phyloP scores from a whole-genome alignment of 2,797 vertebrate species.

The Macropus fuliginosus region DNA sequence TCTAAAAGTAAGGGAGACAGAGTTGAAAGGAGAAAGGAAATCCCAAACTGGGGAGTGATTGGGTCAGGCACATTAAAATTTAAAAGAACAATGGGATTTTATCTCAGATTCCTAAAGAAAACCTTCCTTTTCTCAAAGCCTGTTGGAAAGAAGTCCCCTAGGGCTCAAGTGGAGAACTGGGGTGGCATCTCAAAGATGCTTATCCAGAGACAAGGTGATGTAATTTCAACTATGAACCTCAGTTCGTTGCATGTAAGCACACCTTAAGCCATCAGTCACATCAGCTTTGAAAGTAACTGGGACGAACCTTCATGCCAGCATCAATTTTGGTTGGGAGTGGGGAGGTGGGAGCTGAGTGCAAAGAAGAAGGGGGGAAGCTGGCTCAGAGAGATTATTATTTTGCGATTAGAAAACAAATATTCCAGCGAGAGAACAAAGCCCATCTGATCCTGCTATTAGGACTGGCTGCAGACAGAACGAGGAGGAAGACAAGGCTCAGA shows the following conservation, averaged over 20 bases:
- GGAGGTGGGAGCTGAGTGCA: background rate
- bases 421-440: background rate
- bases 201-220: background rate
- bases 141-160: background rate
- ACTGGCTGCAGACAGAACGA: background rate
- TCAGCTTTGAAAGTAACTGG: conserved; percentile 44
- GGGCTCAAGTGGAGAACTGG: background rate
- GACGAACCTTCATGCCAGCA: background rate
- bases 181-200: background rate
- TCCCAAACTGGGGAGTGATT: background rate
- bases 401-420: background rate
- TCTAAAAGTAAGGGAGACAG: background rate
- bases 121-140: background rate
- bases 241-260: background rate
- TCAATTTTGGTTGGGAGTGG: background rate
- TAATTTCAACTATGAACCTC: background rate
- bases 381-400: background rate
- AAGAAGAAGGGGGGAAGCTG: background rate
- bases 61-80: fast-evolving
- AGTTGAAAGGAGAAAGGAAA: background rate
- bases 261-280: background rate
- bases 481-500: background rate
- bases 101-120: background rate
- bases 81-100: background rate
- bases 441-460: background rate